phyloP scores from a whole-genome alignment of 2,888 invertebrate genomes.

The Ectropis crepuscularia region DNA sequence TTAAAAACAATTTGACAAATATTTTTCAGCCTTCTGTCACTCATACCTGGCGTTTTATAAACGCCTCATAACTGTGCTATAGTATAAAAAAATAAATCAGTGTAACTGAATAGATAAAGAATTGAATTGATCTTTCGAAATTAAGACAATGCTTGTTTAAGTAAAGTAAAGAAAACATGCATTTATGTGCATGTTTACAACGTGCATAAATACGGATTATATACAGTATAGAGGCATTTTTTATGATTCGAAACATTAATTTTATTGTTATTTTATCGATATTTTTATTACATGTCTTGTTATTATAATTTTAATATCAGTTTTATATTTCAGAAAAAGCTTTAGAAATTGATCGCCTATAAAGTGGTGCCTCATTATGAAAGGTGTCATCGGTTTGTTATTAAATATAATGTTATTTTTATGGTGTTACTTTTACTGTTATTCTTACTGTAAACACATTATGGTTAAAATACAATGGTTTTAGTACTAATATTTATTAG shows the following conservation, averaged over 20 bases:
- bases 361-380: constrained; percentile 13
- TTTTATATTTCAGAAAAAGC: constrained; percentile 19
- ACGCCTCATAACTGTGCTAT: too few species aligned
- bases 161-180: not conserved
- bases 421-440: constrained; percentile 15
- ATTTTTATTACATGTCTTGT: constrained; percentile 18
- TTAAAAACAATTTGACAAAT: too few species aligned
- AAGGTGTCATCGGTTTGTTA: constrained; percentile 13
- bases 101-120: too few species aligned
- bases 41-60: too few species aligned
- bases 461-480: not conserved
- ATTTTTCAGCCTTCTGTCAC: too few species aligned
- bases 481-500: not conserved
- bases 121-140: too few species aligned
- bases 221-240: constrained; percentile 1
- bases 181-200: not conserved
- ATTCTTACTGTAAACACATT: constrained; percentile 9
- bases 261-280: constrained; percentile 21
- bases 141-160: too few species aligned
- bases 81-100: too few species aligned
- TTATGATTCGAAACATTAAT: constrained; percentile 9
- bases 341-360: constrained; percentile 21
- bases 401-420: constrained; percentile 14
- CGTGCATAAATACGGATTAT: not conserved
- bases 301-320: constrained; percentile 16